Percentiles rank a stretch among this genome's conserved stretches.
phyloP scores from a whole-genome alignment of 2,113 vertebrate species.

The Ptychochromis oligacanthus region DNA sequence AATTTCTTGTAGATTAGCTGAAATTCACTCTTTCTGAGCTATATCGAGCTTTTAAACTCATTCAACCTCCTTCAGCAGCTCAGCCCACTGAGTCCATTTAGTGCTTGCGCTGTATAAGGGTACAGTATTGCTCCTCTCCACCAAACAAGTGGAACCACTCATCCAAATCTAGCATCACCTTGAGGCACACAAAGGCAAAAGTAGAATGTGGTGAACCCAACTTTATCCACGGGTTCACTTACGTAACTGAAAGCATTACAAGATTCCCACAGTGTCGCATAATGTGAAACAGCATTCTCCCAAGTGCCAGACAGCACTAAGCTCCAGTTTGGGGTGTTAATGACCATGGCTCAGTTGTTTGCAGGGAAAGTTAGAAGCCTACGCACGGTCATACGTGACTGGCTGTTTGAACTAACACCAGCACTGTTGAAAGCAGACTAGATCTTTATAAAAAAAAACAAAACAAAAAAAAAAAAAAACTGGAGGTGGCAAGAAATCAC shows the following conservation, averaged over 20 bases:
- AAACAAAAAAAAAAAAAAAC: background rate
- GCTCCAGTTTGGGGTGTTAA: slow-evolving; percentile 10
- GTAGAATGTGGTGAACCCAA: background rate
- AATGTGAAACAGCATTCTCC: background rate
- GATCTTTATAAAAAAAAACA: background rate
- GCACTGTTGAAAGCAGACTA: background rate
- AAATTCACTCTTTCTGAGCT: background rate
- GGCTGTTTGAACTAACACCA: background rate
- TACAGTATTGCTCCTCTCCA: background rate
- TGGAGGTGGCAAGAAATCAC: background rate
- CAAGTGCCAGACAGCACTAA: background rate
- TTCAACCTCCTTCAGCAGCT: background rate
- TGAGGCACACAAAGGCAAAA: background rate
- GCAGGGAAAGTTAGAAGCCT: slow-evolving; percentile 8
- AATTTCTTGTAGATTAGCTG: background rate
- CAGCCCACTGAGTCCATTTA: background rate
- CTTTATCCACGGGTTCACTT: background rate
- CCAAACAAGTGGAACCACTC: background rate
- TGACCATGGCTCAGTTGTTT: background rate
- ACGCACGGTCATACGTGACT: background rate
- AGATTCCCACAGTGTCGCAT: background rate
- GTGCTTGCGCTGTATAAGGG: background rate
- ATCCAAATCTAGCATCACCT: background rate
- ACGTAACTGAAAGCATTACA: background rate
- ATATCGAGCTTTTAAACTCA: background rate